These are phyloP conservation scores for Gallinago undulata DNA, from an alignment of 2,113 vertebrate genomes.

Conservation along the genomic window DNA sequence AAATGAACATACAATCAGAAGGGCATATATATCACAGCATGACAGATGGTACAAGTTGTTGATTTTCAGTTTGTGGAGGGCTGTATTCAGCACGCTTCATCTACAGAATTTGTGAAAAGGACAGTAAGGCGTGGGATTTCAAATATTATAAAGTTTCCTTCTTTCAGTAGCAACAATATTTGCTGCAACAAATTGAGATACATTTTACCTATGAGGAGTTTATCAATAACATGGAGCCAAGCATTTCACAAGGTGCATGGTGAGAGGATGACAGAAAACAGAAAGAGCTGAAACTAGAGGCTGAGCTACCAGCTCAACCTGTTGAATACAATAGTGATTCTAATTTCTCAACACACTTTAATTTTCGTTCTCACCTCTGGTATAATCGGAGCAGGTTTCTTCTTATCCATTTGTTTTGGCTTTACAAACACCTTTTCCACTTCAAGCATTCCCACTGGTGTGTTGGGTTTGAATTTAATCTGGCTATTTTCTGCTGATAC, in stretches of 20 bases:
- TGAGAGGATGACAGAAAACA: background rate
- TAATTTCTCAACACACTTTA: background rate
- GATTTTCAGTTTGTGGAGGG: background rate
- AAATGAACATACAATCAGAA: background rate
- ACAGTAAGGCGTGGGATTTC: background rate
- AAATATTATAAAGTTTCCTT: background rate
- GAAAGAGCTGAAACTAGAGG: background rate
- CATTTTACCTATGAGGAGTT: background rate
- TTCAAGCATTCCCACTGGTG: slow-evolving; percentile 88
- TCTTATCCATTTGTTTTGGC: slow-evolving; percentile 87
- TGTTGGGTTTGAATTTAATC: slow-evolving; percentile 93
- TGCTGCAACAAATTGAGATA: background rate
- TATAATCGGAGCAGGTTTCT: slow-evolving; percentile 84
- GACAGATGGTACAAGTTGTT: background rate
- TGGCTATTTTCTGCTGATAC: slow-evolving; percentile 84
- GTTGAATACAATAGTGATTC: background rate
- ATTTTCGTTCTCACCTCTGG: slow-evolving; percentile 85
- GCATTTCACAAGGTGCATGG: background rate
- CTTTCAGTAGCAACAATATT: background rate
- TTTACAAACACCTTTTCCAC: slow-evolving; percentile 92
- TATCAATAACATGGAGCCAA: background rate
- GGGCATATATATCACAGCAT: background rate
- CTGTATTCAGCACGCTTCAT: background rate
- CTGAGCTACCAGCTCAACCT: background rate
- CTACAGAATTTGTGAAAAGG: background rate